These are phyloP conservation scores for Zeugodacus cucurbitae DNA, from an alignment of 1,140 invertebrate genomes.

Conservation along the genomic window DNA sequence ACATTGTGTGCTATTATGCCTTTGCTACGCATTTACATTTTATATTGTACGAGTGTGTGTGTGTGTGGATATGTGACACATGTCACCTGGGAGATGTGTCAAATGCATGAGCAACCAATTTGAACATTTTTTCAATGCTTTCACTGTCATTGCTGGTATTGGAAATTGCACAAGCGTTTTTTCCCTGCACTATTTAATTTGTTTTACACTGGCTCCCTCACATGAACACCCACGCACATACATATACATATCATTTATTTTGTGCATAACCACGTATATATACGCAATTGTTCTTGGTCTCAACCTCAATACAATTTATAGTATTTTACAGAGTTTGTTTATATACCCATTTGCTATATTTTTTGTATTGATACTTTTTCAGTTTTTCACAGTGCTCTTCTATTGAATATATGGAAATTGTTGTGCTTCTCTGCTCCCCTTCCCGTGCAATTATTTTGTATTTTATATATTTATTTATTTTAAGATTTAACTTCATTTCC, in stretches of 20 bases:
- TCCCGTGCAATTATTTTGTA: background rate
- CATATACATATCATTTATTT: background rate
- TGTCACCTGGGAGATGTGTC: constrained; percentile 13
- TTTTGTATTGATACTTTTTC: background rate
- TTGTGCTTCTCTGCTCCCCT: background rate
- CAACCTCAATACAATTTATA: constrained; percentile 2
- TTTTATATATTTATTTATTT: background rate
- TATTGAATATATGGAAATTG: background rate
- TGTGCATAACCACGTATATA: background rate
- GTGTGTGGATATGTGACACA: background rate
- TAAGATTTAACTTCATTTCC: background rate
- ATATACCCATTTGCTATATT: background rate
- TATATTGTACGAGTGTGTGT: background rate
- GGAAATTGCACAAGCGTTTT: background rate
- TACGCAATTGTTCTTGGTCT: background rate
- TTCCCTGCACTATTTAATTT: background rate
- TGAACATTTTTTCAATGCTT: constrained; percentile 18
- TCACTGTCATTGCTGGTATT: background rate
- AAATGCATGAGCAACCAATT: constrained; percentile 36
- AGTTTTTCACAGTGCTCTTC: background rate
- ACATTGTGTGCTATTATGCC: background rate
- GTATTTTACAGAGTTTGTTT: background rate
- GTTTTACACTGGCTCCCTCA: background rate
- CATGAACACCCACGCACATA: background rate
- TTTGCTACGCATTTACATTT: background rate